Conservation (phyloP, 2,888 invertebrate genomes). For the Scaptomyza tumidula region DNA sequence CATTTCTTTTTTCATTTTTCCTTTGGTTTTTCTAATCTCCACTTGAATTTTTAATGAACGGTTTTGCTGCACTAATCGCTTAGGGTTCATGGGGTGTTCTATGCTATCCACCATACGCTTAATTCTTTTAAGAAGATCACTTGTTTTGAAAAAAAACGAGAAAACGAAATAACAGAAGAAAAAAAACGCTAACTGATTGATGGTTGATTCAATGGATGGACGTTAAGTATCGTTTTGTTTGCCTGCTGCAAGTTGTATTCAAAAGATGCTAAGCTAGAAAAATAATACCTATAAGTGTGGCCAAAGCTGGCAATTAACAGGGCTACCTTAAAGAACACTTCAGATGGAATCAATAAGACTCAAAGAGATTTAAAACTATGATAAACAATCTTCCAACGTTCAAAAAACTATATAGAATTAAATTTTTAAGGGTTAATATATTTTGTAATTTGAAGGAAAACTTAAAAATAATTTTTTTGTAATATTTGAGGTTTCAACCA, state of each 20-base stretch:
- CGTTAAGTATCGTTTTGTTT: not conserved
- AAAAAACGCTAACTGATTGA: not conserved
- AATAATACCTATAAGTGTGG: constrained; percentile 1
- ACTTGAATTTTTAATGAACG: too few relatives aligned
- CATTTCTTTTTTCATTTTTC: not conserved
- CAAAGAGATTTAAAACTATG: not conserved
- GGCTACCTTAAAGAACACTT: too few relatives aligned
- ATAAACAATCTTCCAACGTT: too few relatives aligned
- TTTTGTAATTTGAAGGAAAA: too few relatives aligned
- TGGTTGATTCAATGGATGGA: constrained; percentile 2
- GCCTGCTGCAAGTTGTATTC: not conserved
- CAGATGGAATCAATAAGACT: not conserved
- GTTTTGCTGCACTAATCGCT: constrained; percentile 3
- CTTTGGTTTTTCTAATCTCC: too few relatives aligned
- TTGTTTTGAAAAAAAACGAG: not conserved
- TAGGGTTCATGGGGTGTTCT: constrained; percentile 10
- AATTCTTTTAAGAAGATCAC: constrained; percentile 8
- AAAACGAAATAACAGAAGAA: too few relatives aligned
- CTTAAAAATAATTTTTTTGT: too few relatives aligned
- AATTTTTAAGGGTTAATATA: too few relatives aligned
- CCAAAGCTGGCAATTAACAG: too few relatives aligned
- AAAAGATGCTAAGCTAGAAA: not conserved
- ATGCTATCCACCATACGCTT: not conserved
- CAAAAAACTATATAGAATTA: too few relatives aligned
- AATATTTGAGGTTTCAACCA: not conserved